phyloP scores from a whole-genome alignment of 2,888 invertebrate genomes.

The Ophion obscuratus region DNA sequence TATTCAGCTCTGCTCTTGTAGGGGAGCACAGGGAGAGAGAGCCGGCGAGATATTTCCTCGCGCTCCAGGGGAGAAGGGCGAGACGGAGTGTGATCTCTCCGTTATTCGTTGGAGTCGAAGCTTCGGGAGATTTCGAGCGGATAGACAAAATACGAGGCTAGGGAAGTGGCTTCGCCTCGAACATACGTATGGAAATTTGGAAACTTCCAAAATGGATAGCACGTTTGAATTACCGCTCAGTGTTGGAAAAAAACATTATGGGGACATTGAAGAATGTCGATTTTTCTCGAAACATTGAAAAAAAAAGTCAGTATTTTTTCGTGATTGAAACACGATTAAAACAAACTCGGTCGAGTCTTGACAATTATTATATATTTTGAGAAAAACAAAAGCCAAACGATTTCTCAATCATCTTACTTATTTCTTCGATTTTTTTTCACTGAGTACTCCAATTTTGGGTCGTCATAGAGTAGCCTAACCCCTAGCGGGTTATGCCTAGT shows the following conservation, averaged over 20 bases:
- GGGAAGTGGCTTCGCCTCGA: not conserved
- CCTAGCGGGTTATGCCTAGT: too few species aligned
- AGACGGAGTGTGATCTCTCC: not conserved
- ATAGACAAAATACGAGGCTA: not conserved
- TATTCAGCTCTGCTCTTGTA: constrained; percentile 14
- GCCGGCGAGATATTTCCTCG: not conserved
- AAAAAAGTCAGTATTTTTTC: too few species aligned
- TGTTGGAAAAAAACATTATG: not conserved
- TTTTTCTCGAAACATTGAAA: too few species aligned
- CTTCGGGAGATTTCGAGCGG: not conserved
- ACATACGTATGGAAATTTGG: not conserved
- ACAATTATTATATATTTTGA: too few species aligned
- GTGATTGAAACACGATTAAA: too few species aligned
- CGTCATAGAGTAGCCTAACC: too few species aligned
- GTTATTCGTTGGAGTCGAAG: not conserved
- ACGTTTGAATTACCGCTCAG: not conserved
- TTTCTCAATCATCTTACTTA: too few species aligned
- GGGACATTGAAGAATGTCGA: too few species aligned
- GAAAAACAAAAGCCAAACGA: too few species aligned
- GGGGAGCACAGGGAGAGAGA: not conserved
- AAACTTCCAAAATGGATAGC: not conserved
- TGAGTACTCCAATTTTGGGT: too few species aligned
- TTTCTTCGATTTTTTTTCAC: too few species aligned
- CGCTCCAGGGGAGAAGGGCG: not conserved
- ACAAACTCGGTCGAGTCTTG: too few species aligned